Percentiles rank a stretch among this genome's conserved stretches.
Evolutionary conservation across 2,888 invertebrate species (phyloP).

Genomic region (Pomacea canaliculata): DNA sequence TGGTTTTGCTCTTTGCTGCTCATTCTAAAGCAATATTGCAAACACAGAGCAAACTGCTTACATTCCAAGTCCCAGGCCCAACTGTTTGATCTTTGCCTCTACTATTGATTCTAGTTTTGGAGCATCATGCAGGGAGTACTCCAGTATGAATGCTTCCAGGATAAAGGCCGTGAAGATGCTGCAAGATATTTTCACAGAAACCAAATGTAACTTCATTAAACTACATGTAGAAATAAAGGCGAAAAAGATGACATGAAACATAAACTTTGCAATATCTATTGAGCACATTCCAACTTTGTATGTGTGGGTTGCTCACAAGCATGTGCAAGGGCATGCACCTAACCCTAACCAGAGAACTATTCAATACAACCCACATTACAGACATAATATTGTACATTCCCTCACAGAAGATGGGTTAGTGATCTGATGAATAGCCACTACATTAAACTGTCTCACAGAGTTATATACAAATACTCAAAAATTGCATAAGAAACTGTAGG

Average conservation of each 20-base stretch:
- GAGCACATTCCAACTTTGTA: too few species aligned
- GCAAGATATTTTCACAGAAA: constrained; percentile 35
- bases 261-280: not conserved
- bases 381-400: too few species aligned
- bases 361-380: too few species aligned
- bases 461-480: too few species aligned
- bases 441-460: too few species aligned
- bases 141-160: constrained; percentile 72
- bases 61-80: constrained; percentile 68
- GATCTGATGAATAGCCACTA: too few species aligned
- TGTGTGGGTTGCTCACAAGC: too few species aligned
- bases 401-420: too few species aligned
- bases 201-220: not conserved
- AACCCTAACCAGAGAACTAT: too few species aligned
- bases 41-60: constrained; percentile 36
- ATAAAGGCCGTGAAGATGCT: constrained; percentile 73
- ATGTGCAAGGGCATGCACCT: too few species aligned
- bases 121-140: constrained; percentile 67
- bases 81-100: constrained; percentile 68
- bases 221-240: not conserved
- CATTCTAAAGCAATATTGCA: too few species aligned
- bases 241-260: not conserved
- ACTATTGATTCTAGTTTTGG: constrained; percentile 67
- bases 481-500: not conserved
- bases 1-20: too few species aligned